Percentiles rank a stretch among this genome's conserved stretches.
phyloP scores from a whole-genome alignment of 2,888 invertebrate genomes.

The Heterodera filipjevi region DNA sequence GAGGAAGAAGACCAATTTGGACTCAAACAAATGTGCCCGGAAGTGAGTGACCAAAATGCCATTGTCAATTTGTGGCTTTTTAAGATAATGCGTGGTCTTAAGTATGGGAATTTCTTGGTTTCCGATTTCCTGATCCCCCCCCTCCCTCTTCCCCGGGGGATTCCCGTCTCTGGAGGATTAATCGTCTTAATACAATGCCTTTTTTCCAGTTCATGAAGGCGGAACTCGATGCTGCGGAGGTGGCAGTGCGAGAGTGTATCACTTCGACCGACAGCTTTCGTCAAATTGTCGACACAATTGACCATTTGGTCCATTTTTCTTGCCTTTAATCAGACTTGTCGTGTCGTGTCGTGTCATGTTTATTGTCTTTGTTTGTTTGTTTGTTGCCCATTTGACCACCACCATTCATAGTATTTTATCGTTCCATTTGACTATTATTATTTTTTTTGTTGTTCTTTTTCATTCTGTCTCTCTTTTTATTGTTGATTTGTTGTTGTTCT shows the following conservation, averaged over 20 bases:
- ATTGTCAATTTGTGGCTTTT: not conserved
- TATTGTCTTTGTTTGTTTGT: not conserved
- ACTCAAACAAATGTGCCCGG: not conserved
- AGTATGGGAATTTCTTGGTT: not conserved
- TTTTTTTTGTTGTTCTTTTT: no score
- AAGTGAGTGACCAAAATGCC: not conserved
- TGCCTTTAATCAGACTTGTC: not conserved
- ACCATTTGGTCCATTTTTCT: not conserved
- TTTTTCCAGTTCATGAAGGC: not conserved
- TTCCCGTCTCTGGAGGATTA: no score
- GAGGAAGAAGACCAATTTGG: not conserved
- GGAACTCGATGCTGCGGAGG: not conserved
- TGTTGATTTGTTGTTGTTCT: not conserved
- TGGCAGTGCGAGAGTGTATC: not conserved
- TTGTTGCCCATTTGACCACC: not conserved
- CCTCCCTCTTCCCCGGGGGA: no score
- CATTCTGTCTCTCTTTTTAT: no score
- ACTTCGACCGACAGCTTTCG: not conserved
- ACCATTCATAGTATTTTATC: not conserved
- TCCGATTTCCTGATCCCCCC: not conserved
- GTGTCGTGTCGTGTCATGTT: not conserved
- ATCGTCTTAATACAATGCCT: no score
- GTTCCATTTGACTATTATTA: no score
- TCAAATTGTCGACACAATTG: not conserved
- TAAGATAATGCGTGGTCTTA: not conserved